A percentile compares a stretch with the other conserved stretches of the same genome.
Evolutionary conservation across 2,797 vertebrate species (phyloP).

Genomic region (Sebastolobus alascanus): DNA sequence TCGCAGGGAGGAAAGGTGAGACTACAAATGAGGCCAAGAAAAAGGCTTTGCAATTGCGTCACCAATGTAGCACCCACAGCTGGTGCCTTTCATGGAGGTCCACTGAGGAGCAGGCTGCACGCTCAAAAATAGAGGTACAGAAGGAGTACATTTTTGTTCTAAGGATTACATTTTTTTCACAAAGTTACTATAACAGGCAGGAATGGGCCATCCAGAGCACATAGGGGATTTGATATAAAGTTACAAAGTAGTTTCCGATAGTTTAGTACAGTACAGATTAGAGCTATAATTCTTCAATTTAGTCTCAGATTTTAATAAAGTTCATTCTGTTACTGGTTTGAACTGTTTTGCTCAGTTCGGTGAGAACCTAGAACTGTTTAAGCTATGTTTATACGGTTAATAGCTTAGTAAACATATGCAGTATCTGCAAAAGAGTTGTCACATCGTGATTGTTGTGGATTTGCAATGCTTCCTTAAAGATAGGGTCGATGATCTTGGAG

Average conservation of each 20-base stretch:
- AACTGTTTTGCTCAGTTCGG: not conserved
- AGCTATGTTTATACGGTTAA: not conserved
- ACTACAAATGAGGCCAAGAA: constrained; percentile 4
- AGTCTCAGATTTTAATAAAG: not conserved
- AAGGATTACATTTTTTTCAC: not conserved
- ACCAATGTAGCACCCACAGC: constrained; percentile 30
- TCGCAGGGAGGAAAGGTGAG: not conserved
- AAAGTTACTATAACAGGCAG: not conserved
- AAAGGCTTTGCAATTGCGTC: constrained; percentile 17
- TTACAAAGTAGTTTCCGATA: not conserved
- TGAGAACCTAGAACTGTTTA: not conserved
- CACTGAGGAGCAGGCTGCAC: constrained; percentile 13
- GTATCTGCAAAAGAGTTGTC: not conserved
- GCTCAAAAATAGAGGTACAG: constrained; percentile 25
- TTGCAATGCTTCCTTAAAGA: no score
- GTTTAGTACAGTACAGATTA: not conserved
- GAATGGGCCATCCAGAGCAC: not conserved
- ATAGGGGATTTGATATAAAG: not conserved
- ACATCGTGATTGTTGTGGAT: not conserved
- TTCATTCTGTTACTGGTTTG: not conserved
- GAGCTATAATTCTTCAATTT: not conserved
- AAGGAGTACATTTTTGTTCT: constrained; percentile 1
- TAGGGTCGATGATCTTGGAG: no score
- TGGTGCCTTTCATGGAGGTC: constrained; percentile 24
- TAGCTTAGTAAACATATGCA: not conserved